Evolutionary conservation across 2,888 invertebrate species (phyloP).

Genomic region (Eucera pruinosa): DNA sequence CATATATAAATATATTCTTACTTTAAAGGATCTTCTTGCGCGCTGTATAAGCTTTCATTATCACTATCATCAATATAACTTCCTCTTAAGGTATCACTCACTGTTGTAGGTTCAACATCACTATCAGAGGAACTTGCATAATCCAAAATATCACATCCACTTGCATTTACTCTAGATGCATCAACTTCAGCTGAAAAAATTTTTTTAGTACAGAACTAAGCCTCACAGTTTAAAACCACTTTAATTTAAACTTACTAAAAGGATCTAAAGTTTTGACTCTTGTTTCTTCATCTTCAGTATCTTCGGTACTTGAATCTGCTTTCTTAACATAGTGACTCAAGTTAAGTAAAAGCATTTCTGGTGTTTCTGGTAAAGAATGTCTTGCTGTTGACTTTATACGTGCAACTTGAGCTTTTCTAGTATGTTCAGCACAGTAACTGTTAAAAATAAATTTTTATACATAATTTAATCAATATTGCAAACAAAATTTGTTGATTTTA

Average conservation of each 20-base stretch:
- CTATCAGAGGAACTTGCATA: conserved; percentile 91
- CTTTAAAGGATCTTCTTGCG: conserved; percentile 91
- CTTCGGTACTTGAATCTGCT: conserved; percentile 80
- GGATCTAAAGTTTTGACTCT: conserved; percentile 86
- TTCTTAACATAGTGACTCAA: conserved; percentile 88
- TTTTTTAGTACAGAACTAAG: neutral
- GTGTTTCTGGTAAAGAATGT: conserved; percentile 87
- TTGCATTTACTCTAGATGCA: conserved; percentile 85
- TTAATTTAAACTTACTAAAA: conserved; percentile 85
- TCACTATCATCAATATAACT: conserved; percentile 90
- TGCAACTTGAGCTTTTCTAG: conserved; percentile 87
- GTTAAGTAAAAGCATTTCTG: conserved; percentile 88
- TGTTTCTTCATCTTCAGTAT: conserved; percentile 85
- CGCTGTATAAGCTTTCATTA: conserved; percentile 91
- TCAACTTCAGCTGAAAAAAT: conserved; percentile 85
- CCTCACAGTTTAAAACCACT: neutral
- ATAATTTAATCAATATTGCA: neutral
- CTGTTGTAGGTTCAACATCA: conserved; percentile 88
- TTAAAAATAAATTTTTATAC: conserved; percentile 51
- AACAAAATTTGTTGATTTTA: conserved; percentile 10
- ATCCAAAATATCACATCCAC: conserved; percentile 87
- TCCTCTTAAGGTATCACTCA: conserved; percentile 88
- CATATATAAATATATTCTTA: conserved; percentile 81
- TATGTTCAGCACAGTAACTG: conserved; percentile 90
- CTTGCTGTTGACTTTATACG: conserved; percentile 88